Evolutionary conservation across 92 coral and sea anemone genomes (phyloP), one percentile per base, ranked within the genome.

Genomic region (Bergia puertoricense): DNA sequence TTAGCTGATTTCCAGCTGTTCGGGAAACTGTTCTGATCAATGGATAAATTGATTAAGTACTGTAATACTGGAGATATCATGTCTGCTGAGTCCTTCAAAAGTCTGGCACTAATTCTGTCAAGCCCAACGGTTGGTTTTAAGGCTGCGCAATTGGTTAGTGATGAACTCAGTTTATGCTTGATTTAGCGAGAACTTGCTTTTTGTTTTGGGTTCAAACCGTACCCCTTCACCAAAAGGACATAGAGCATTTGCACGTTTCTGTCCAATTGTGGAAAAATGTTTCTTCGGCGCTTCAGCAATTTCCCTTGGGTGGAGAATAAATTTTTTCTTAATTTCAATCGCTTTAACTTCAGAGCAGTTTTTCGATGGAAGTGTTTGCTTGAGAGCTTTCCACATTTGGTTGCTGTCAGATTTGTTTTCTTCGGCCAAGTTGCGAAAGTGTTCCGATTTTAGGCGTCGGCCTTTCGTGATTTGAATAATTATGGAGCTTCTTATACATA

Each of bases 401-500:
- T 30, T 30, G 30, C 30, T 30, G 30, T 30, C 30, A 30, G 30
- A 30, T 30, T 30, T 30, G 30, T 30, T 30, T 30, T 84, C 44
- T 23, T 86, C 81, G 36, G 59, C 75, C n/a, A 86, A 45, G 30
- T 74, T 86, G 42, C 81, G 57, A 76, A 86, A 86, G 67, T 86
- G 71, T 59, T 76, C 76, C 30, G 89, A 86, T 57, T 86, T 86
- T 56, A 86, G 68, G 2, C 77, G 71, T 57, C 71, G 50, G 8
- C 77, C 89, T 48, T 76, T 46, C 6, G 30, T 30, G 30, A 30
- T 30, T 30, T 30, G 30, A 30, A 30, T 30, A 30, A 30, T 30
- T 30, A 30, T 30, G 30, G 30, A 30, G 30, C 30, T 30, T 30
- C 30, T 30, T 30, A 30, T 30, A 30, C 30, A 30, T 30, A 30